A percentile compares a stretch with the other conserved stretches of the same genome.
Conservation (phyloP, 2,888 invertebrate genomes). For the Agrochola macilenta region DNA sequence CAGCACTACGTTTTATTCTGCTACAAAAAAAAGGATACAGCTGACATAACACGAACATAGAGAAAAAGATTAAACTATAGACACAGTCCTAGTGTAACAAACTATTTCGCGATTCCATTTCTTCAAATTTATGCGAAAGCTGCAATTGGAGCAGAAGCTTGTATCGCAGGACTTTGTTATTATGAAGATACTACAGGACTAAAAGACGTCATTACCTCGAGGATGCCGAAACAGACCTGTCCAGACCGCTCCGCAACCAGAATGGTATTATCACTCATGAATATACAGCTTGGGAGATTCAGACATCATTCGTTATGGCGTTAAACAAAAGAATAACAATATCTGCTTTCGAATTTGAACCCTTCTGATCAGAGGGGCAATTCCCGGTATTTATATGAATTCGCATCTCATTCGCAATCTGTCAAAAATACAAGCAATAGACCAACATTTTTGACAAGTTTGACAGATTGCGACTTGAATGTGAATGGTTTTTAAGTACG, state of each 20-base stretch:
- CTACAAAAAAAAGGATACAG: no score
- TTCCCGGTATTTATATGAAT: no score
- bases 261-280: background rate
- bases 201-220: background rate
- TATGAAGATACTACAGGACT: background rate
- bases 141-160: background rate
- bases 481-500: no score
- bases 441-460: no score
- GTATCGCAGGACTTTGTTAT: no score
- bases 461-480: no score
- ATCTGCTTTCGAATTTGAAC: background rate
- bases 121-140: background rate
- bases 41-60: background rate
- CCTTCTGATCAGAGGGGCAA: no score
- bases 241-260: background rate
- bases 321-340: background rate
- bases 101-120: background rate
- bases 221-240: background rate
- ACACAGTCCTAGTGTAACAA: background rate
- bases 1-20: background rate
- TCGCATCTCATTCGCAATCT: no score
- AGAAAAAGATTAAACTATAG: background rate
- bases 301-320: background rate
- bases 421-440: no score
- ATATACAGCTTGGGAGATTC: background rate